phyloP scores from a whole-genome alignment of 2,113 vertebrate species.

The Origma solitaria region DNA sequence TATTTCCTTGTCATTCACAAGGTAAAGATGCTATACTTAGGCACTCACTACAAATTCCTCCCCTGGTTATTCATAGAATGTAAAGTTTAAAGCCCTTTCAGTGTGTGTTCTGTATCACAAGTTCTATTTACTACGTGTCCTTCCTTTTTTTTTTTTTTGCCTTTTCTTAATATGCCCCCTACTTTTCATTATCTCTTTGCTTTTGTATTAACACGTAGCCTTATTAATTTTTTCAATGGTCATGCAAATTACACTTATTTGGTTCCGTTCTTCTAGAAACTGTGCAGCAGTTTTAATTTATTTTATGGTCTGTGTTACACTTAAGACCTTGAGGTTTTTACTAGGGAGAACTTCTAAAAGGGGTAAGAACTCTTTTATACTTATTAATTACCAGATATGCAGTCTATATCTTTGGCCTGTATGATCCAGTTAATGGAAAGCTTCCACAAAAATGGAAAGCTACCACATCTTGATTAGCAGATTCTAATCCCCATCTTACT shows the following conservation, averaged over 20 bases:
- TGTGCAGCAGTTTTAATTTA: not conserved
- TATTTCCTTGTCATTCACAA: not conserved
- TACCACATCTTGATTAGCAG: not conserved
- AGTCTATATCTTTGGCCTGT: not conserved
- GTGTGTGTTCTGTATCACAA: not conserved
- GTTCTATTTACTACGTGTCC: not conserved
- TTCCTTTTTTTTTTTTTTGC: not conserved
- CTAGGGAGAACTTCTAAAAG: not conserved
- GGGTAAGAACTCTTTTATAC: not conserved
- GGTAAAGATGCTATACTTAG: not conserved
- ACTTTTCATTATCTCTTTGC: not conserved
- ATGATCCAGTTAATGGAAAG: not conserved
- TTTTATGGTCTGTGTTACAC: not conserved
- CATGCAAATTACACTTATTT: not conserved
- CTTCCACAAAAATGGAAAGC: too few species aligned
- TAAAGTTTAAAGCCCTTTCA: not conserved
- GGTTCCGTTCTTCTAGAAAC: not conserved
- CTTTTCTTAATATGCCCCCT: rapidly evolving
- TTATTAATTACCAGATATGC: not conserved
- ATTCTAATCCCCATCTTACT: not conserved
- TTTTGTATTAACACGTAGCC: not conserved
- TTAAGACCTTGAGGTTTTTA: not conserved
- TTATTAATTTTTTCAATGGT: not conserved
- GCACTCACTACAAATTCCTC: not conserved
- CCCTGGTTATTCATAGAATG: not conserved